A percentile compares a stretch with the other conserved stretches of the same genome.
phyloP scores from a whole-genome alignment of 2,113 vertebrate genomes.

The Ceyx margarethae region DNA sequence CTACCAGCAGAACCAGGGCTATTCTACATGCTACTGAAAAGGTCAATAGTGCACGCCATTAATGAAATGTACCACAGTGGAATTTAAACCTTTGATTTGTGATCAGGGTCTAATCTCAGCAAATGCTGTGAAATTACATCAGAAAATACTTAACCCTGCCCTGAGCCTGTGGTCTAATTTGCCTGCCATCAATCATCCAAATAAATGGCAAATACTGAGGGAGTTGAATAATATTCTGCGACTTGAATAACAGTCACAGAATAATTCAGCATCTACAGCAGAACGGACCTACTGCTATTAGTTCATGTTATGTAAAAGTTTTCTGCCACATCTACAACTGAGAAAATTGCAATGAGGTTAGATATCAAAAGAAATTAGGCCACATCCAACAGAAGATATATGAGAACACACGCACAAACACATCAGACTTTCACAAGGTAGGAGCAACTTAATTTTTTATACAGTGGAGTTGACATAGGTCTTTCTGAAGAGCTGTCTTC shows the following conservation, averaged over 20 bases:
- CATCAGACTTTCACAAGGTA: neutral
- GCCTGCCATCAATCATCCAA: neutral
- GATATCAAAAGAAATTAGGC: constrained; percentile 41
- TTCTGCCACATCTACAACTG: neutral
- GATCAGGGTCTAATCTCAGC: neutral
- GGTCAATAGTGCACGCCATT: neutral
- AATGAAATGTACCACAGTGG: neutral
- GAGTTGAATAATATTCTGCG: neutral
- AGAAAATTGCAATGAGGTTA: constrained; percentile 27
- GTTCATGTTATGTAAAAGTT: constrained; percentile 6
- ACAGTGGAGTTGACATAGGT: neutral
- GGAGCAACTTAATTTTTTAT: neutral
- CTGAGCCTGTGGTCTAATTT: neutral
- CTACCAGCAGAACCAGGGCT: neutral
- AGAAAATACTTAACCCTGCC: neutral
- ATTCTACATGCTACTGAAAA: neutral
- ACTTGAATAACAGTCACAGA: neutral
- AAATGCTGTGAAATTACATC: neutral
- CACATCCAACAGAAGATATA: neutral
- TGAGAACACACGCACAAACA: neutral
- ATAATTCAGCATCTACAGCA: neutral
- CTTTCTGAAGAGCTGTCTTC: constrained; percentile 10
- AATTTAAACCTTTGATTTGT: neutral
- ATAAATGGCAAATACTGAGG: neutral
- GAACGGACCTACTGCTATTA: neutral